Percentiles rank a stretch among this genome's conserved stretches.
Evolutionary conservation across 2,113 vertebrate species (phyloP).

Genomic region (Rhinolophus sinicus): DNA sequence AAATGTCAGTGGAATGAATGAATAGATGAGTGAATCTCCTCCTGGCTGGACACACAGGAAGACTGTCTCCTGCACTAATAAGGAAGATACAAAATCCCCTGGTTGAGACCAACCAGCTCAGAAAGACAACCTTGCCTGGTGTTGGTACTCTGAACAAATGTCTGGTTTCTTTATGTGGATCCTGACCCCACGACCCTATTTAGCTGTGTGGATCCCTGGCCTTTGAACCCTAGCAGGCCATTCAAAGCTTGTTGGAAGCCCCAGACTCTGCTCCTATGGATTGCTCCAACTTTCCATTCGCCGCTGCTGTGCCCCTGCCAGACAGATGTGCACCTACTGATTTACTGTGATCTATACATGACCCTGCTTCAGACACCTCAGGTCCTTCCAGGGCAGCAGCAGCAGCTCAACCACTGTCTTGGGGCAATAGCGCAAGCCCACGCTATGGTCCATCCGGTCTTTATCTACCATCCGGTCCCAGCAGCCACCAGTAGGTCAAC

Average conservation of each 20-base stretch:
- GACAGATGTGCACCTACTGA: not conserved
- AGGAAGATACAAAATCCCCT: not conserved
- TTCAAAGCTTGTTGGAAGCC: not conserved
- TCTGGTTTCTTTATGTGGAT: not conserved
- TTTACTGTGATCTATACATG: not conserved
- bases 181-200: not conserved
- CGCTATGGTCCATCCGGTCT: not conserved
- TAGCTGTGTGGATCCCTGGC: not conserved
- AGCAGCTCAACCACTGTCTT: not conserved
- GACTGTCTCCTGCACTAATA: not conserved
- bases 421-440: not conserved
- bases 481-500: not conserved
- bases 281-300: not conserved
- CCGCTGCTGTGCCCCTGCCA: too few relatives aligned
- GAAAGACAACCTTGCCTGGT: not conserved
- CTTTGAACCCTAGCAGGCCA: not conserved
- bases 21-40: not conserved
- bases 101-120: not conserved
- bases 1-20: not conserved
- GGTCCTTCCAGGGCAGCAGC: not conserved
- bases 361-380: not conserved
- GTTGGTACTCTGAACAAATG: not conserved
- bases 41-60: fast-evolving
- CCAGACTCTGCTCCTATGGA: not conserved
- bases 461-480: not conserved